Conservation (phyloP, 2,113 vertebrate species). For the Ptyas mucosa region DNA sequence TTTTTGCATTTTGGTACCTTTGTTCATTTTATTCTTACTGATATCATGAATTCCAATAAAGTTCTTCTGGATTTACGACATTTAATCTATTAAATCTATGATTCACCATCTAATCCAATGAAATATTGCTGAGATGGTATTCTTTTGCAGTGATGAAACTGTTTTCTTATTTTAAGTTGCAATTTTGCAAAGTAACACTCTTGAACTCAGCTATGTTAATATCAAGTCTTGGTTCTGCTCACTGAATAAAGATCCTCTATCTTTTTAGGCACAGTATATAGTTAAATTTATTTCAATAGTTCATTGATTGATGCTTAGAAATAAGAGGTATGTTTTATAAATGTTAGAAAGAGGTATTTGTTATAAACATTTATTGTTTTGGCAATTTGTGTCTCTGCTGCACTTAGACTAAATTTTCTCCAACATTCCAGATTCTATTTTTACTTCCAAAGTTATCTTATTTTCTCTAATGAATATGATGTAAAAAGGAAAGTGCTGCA, state of each 20-base stretch:
- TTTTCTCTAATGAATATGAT: neutral
- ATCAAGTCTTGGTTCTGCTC: neutral
- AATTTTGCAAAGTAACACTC: neutral
- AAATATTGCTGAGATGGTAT: neutral
- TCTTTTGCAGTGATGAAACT: neutral
- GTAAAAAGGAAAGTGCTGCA: neutral
- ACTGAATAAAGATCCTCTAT: neutral
- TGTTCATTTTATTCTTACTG: neutral
- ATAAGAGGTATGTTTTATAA: neutral
- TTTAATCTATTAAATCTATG: neutral
- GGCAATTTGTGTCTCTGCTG: neutral
- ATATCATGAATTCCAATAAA: neutral
- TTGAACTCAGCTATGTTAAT: neutral
- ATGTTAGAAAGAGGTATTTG: neutral
- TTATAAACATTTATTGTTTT: neutral
- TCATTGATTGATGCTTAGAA: neutral
- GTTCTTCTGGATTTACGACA: neutral
- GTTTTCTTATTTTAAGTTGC: neutral
- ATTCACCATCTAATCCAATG: neutral
- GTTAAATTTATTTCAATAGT: neutral
- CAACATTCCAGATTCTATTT: neutral
- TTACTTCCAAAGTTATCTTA: neutral
- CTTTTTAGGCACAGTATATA: neutral
- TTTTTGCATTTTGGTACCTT: neutral
- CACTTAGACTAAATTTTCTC: neutral